A percentile compares a stretch with the other conserved stretches of the same genome.
These are phyloP conservation scores for Brachypteracias leptosomus DNA, from an alignment of 2,113 vertebrate genomes.

Conservation along the genomic window DNA sequence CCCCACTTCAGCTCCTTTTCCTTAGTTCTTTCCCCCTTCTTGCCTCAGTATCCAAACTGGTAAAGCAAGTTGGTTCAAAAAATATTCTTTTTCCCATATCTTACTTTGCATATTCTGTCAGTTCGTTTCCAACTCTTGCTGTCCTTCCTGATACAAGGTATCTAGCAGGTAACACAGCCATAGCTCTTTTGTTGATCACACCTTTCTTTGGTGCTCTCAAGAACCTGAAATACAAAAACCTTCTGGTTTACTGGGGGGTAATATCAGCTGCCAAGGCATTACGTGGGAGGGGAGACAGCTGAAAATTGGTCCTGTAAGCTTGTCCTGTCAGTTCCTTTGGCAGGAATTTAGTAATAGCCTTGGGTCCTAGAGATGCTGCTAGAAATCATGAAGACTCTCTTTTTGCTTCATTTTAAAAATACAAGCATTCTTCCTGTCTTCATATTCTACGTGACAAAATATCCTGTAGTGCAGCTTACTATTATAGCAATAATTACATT, in stretches of 20 bases:
- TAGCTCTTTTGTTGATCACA: not conserved
- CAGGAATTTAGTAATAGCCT: not conserved
- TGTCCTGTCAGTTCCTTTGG: not conserved
- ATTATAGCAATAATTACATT: not conserved
- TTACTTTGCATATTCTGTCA: not conserved
- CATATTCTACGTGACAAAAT: not conserved
- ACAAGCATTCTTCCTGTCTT: not conserved
- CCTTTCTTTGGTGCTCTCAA: not conserved
- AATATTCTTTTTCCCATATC: rapidly evolving
- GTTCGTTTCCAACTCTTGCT: not conserved
- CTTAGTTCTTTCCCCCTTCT: not conserved
- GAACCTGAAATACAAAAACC: not conserved
- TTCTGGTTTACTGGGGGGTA: not conserved
- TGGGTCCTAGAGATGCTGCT: not conserved
- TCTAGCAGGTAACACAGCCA: not conserved
- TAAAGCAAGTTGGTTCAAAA: not conserved
- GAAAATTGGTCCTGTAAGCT: not conserved
- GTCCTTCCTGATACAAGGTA: not conserved
- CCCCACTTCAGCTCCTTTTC: not conserved
- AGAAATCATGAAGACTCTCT: not conserved
- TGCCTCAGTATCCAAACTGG: not conserved
- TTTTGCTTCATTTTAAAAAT: not conserved
- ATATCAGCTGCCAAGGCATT: not conserved
- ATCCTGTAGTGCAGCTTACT: not conserved
- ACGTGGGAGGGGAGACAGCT: not conserved